Evolutionary conservation across 2,797 vertebrate species (phyloP), one percentile per base, ranked within the genome.

Genomic region (Trachurus trachurus): DNA sequence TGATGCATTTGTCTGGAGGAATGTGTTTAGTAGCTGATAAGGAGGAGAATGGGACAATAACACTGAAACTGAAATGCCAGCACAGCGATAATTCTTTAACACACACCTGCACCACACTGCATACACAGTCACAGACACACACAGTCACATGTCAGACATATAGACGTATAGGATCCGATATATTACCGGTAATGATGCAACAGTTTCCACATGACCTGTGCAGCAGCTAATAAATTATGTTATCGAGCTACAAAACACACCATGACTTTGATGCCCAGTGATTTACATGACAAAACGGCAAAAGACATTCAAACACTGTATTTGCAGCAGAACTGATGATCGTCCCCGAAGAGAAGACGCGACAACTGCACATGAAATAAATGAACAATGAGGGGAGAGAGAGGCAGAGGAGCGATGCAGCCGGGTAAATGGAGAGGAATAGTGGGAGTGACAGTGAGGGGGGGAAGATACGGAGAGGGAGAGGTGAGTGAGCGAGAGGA

Each of bases 21-120:
- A 89, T 86, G 87, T 94, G 91, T 92, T 91, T 76, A 66, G 82
- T 52, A 39, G 66, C 86, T 89, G 91, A 94, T 94, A 92, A 93
- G 88, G 64, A 78, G 40, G 62, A 86, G 75, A 88, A 89, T 76
- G 44, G 87, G 83, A 87, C 81, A 77, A 64, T 82, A 69, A 72
- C 82, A 71, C 79, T 85, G 50, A 72, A 78, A 66, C 78, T 78
- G 74, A 88, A 88, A 88, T 88, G 81, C 83, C 71, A 81, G 64
- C 65, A n/a, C 74, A 85, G 85, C 78, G 37, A 62, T 74, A 67
- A 21, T 77, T 72, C 56, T 57, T 71, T 57, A 21, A 39, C 40
- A 58, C 44, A 62, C 31, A 73, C 64, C 40, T 73, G 54, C 61
- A 17, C 16, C 68, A 63, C 57, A 39, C 70, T 59, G 42, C 44